A percentile compares a stretch with the other conserved stretches of the same genome.
Evolutionary conservation across 1,140 invertebrate genomes (phyloP).

Genomic region (Trichonephila clavipes): DNA sequence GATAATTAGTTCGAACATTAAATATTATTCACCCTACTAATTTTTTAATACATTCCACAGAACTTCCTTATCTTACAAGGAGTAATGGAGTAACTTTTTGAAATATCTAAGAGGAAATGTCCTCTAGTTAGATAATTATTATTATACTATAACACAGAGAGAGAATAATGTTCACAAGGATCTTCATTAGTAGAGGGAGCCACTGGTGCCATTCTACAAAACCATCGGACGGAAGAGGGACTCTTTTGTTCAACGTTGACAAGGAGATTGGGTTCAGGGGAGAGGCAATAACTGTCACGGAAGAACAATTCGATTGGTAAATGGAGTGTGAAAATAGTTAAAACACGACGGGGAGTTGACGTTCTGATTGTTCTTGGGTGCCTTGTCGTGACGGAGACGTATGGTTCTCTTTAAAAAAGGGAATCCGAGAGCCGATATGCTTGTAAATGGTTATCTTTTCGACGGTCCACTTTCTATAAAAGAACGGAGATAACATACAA

Average conservation of each 20-base stretch:
- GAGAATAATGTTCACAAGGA: neutral
- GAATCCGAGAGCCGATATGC: too few relatives aligned
- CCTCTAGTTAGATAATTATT: too few relatives aligned
- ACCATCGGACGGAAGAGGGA: neutral
- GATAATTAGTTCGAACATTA: too few relatives aligned
- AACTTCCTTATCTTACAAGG: too few relatives aligned
- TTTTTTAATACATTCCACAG: too few relatives aligned
- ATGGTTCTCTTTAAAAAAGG: neutral
- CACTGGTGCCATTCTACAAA: neutral
- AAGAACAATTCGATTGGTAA: neutral
- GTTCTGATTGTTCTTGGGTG: neutral
- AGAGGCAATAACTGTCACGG: conserved; percentile 42
- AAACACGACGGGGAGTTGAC: neutral
- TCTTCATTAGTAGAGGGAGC: neutral
- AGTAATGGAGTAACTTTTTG: too few relatives aligned
- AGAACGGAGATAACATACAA: neutral
- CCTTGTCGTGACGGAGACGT: neutral
- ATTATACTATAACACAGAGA: too few relatives aligned
- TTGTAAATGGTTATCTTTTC: too few relatives aligned
- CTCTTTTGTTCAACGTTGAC: neutral
- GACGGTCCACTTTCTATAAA: neutral
- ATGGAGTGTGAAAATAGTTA: conserved; percentile 53
- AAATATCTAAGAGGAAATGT: too few relatives aligned
- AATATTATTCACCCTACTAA: too few relatives aligned
- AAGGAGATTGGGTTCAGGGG: neutral